phyloP scores from a whole-genome alignment of 1,140 invertebrate species.

The Camponotus pennsylvanicus region DNA sequence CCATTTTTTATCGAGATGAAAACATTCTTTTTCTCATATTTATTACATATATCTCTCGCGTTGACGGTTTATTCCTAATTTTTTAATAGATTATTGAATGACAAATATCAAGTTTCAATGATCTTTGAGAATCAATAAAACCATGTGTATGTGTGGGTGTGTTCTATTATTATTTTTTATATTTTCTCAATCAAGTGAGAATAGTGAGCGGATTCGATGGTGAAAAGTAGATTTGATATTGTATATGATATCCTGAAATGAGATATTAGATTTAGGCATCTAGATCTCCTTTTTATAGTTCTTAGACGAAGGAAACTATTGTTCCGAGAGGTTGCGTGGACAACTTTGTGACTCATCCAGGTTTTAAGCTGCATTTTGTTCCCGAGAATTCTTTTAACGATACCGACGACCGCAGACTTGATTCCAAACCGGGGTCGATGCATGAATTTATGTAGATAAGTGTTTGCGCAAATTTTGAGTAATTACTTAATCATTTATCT shows the following conservation, averaged over 20 bases:
- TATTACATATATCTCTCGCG: not conserved
- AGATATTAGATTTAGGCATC: not conserved
- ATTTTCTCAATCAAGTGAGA: not conserved
- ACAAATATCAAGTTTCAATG: not conserved
- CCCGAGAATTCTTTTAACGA: slow-evolving; percentile 58
- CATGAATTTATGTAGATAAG: slow-evolving; percentile 65
- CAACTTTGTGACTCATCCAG: slow-evolving; percentile 61
- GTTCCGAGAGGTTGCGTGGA: not conserved
- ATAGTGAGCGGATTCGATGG: not conserved
- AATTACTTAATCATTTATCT: not conserved
- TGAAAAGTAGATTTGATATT: not conserved
- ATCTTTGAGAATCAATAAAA: not conserved
- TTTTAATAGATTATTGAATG: slow-evolving; percentile 14
- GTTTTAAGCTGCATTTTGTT: slow-evolving; percentile 55
- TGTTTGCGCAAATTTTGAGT: not conserved
- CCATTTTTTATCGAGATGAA: not conserved
- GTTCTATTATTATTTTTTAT: not conserved
- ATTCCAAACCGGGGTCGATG: slow-evolving; percentile 26
- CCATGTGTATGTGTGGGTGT: not conserved
- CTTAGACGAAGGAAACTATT: slow-evolving; percentile 15
- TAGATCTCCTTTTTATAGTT: not conserved
- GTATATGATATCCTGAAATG: not conserved
- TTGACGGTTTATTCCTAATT: not conserved
- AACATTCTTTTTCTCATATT: not conserved
- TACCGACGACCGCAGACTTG: slow-evolving; percentile 65